A percentile compares a stretch with the other conserved stretches of the same genome.
These are phyloP conservation scores for Hymenochirus boettgeri DNA, from an alignment of 2,113 vertebrate species.

Conservation along the genomic window DNA sequence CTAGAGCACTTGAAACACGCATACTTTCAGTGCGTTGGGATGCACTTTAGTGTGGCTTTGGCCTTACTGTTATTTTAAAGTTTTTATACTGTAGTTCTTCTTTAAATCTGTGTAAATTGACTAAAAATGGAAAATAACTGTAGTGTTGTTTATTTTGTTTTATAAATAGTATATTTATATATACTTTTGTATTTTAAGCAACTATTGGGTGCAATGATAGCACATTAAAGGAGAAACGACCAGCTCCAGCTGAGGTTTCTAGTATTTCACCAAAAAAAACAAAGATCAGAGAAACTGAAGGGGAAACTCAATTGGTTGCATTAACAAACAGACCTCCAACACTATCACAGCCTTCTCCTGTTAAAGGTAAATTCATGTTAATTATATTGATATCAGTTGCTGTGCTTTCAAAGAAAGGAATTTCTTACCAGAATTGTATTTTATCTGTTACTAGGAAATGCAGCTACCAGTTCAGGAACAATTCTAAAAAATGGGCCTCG, in stretches of 20 bases:
- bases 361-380: constrained; percentile 40
- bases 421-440: not conserved
- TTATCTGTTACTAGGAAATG: constrained; percentile 44
- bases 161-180: too few relatives aligned
- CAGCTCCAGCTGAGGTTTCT: constrained; percentile 51
- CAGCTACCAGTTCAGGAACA: constrained; percentile 52
- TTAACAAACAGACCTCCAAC: constrained; percentile 43
- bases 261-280: constrained; percentile 60
- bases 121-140: too few relatives aligned
- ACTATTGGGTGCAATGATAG: constrained; percentile 45
- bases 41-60: too few relatives aligned
- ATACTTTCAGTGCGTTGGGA: too few relatives aligned
- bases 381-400: not conserved
- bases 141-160: too few relatives aligned
- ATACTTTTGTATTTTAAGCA: constrained; percentile 40
- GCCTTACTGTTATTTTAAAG: too few relatives aligned
- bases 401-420: not conserved
- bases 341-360: constrained; percentile 34
- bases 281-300: constrained; percentile 55
- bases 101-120: too few relatives aligned
- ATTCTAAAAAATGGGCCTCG: constrained; percentile 73
- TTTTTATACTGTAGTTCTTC: too few relatives aligned
- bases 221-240: constrained; percentile 57
- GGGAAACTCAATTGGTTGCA: constrained; percentile 34
- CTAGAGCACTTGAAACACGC: too few relatives aligned